Base-by-base conservation (phyloP, 2,797 vertebrate genomes). In the Sebastes oblongus region DNA sequence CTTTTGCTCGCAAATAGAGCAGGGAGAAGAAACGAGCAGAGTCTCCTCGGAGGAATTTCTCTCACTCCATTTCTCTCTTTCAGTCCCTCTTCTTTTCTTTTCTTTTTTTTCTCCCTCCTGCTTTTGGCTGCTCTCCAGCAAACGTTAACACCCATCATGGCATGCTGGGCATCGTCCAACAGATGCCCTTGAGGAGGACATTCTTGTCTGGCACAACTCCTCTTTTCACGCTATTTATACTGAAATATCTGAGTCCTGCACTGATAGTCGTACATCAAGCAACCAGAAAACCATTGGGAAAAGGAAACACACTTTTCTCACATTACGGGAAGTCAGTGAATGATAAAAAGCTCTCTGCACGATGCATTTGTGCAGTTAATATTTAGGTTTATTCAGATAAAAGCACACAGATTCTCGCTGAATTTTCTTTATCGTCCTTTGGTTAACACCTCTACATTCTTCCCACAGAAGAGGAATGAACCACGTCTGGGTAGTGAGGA, bases 151-250 rank as follows among this genome's bases (percentile, higher is more conserved):
- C 82, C 80, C 83, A 77, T 92, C 86, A 82, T 74, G 79, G 77
- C 59, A 70, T 73, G 78, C 88, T 88, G 89, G 85, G 86, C 82
- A 91, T 72, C 42, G 24, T 91, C 91, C 92, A 91, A 86, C 81
- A 86, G 90, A 91, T 93, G 93, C 89, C 92, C 93, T 94, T 94
- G 91, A 93, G 88, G 83, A 93, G 87, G 90, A 92, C 89, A 92
- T 94, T 95, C 93, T 92, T 90, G 90, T 93, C 94, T 94, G 91
- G 92, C 92, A 88, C 86, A 84, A 81, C 81, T 91, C 75, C 78
- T 86, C 55, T 89, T 93, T 93, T 93, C 88, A 90, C 72, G 76
- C 89, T 93, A 93, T 94, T 94, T 92, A 91, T 91, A 87, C 90
- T 82, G 75, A 87, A 90, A 91, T 88, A 86, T 91, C 83, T 84